Evolutionary conservation across 2,113 vertebrate genomes (phyloP), one percentile per base, ranked within the genome.

Genomic region (Pungitius pungitius): DNA sequence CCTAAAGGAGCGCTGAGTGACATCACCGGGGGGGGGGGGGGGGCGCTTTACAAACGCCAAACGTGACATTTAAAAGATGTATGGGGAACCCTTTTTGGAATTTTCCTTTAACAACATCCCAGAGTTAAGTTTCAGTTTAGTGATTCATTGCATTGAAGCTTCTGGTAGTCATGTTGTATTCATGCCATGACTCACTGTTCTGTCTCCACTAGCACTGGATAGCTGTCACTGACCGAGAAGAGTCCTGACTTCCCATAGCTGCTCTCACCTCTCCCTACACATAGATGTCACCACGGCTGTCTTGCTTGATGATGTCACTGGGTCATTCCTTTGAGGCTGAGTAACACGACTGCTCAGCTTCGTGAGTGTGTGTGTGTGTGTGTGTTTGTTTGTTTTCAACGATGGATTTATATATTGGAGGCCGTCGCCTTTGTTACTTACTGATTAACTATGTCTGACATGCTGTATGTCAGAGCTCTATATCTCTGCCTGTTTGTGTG

Each of bases 241-340:
- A 55, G 58, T 73, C 54, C 70, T 59, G 66, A 75, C 57, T 81
- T 86, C 75, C 75, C 59, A 2, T 22, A n/a, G 78, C 82, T 83
- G 86, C 81, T 77, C 78, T 82, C 83, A 86, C 74, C 85, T 86
- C 77, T 87, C 75, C 67, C 43, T 9, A 3, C 69, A 2, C 65
- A 39, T 55, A 83, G 86, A 89, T 86, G 81, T 91, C 80, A 88
- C 63, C 77, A 22, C 22, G 22, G 35, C 83, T 69, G 8, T 73
- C 83, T 47, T 64, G 68, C 71, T 33, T 80, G 59, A 82, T 89
- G 85, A 88, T 86, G 90, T 92, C 87, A 90, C 47, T 11, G 62
- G 79, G 65, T 85, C 87, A 76, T 90, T 91, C 81, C 86, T 84
- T 79, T 80, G 51, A 6, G 49, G 52, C 37, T 82, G 82, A 84